Conservation (phyloP, 1,140 invertebrate genomes). For the Holotrichia oblita region DNA sequence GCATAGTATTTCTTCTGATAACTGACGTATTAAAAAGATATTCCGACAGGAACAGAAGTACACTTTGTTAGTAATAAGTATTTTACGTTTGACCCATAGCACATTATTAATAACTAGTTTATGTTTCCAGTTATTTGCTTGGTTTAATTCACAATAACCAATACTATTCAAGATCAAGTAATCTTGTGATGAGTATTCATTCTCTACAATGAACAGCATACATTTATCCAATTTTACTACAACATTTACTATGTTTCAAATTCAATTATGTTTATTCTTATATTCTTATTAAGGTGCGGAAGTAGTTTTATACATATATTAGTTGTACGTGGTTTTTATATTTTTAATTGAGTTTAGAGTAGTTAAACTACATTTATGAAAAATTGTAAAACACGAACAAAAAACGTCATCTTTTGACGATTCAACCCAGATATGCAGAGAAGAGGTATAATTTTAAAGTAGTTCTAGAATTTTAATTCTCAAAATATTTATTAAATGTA, state of each 20-base stretch:
- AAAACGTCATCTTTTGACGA: background rate
- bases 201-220: slow-evolving; percentile 5
- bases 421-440: background rate
- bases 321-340: slow-evolving; percentile 20
- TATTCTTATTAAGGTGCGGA: background rate
- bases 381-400: background rate
- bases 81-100: no score
- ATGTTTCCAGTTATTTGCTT: no score
- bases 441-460: background rate
- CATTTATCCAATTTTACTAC: background rate
- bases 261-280: background rate
- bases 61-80: no score
- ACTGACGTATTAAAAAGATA: no score
- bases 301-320: background rate
- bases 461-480: no score
- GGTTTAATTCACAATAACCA: no score
- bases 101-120: no score
- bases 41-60: no score
- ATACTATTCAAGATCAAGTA: no score
- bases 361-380: slow-evolving; percentile 36
- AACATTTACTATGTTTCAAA: background rate
- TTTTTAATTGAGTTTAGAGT: slow-evolving; percentile 16
- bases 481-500: no score
- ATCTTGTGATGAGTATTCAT: no score
- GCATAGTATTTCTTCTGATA: no score